Conservation (phyloP, 2,888 invertebrate genomes). For the Agriopis leucophaearia region DNA sequence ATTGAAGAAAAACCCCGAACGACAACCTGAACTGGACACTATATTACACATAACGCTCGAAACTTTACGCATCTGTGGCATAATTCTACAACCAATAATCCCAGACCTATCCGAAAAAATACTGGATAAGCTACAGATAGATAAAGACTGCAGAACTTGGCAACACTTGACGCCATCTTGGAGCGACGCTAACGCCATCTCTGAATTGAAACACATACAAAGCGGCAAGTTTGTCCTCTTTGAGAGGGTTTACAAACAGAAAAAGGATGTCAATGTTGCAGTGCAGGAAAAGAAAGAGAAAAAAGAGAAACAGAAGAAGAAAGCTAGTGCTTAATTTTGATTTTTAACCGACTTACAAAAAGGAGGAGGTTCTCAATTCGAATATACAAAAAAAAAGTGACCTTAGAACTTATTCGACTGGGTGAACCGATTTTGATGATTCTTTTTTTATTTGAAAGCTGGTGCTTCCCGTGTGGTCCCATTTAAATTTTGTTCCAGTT, state of each 20-base stretch:
- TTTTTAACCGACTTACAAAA: too few relatives aligned
- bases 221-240: slow-evolving; percentile 78
- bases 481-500: too few relatives aligned
- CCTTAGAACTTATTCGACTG: too few relatives aligned
- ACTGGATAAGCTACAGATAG: slow-evolving; percentile 89
- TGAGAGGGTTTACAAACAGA: slow-evolving; percentile 74
- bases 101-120: slow-evolving; percentile 90
- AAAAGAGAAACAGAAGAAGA: slow-evolving; percentile 63
- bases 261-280: slow-evolving; percentile 51
- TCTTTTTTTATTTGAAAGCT: too few relatives aligned
- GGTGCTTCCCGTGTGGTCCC: too few relatives aligned
- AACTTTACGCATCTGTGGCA: slow-evolving; percentile 89
- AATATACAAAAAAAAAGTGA: too few relatives aligned
- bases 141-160: slow-evolving; percentile 67
- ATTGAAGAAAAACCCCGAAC: slow-evolving; percentile 87
- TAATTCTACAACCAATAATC: slow-evolving; percentile 94
- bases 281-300: slow-evolving; percentile 55
- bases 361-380: too few relatives aligned
- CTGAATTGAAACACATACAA: slow-evolving; percentile 73
- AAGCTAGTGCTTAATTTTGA: slow-evolving; percentile 50
- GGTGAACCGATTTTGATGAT: too few relatives aligned
- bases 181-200: slow-evolving; percentile 70
- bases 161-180: slow-evolving; percentile 74
- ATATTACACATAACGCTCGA: slow-evolving; percentile 95
- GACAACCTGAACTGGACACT: slow-evolving; percentile 88